Conservation (phyloP, 1,140 invertebrate species). For the Cydia amplana region DNA sequence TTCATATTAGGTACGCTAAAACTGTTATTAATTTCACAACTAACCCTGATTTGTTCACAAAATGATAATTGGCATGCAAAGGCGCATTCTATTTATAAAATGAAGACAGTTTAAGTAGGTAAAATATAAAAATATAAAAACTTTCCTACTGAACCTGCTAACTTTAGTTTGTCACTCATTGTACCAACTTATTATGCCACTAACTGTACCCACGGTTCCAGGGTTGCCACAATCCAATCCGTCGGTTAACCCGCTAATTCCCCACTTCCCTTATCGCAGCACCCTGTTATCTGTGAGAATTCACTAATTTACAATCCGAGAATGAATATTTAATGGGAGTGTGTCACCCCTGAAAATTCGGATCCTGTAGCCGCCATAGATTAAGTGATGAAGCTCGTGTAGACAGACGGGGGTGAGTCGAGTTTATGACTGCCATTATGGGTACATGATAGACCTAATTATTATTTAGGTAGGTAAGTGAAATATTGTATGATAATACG, state of each 20-base stretch:
- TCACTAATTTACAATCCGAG: constrained; percentile 71
- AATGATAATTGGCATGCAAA: no score
- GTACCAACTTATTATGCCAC: not conserved
- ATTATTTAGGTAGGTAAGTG: not conserved
- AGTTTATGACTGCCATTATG: not conserved
- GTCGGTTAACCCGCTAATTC: constrained; percentile 40
- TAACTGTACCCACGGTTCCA: not conserved
- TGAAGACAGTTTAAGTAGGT: no score
- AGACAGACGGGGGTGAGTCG: constrained; percentile 36
- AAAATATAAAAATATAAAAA: no score
- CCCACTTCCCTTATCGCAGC: constrained; percentile 47
- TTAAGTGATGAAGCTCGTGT: constrained; percentile 39
- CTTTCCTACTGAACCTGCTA: no score
- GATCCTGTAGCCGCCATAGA: constrained; percentile 56
- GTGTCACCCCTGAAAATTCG: constrained; percentile 74
- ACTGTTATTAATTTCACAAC: no score
- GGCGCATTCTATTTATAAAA: no score
- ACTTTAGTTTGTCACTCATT: not conserved
- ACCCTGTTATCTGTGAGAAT: constrained; percentile 54
- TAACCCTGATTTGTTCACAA: no score
- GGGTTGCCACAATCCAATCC: constrained; percentile 16
- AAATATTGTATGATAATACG: not conserved
- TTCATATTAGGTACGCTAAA: no score
- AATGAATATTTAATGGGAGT: constrained; percentile 72
- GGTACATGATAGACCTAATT: not conserved